phyloP scores from a whole-genome alignment of 1,140 invertebrate genomes.

The Brachionus sp. region DNA sequence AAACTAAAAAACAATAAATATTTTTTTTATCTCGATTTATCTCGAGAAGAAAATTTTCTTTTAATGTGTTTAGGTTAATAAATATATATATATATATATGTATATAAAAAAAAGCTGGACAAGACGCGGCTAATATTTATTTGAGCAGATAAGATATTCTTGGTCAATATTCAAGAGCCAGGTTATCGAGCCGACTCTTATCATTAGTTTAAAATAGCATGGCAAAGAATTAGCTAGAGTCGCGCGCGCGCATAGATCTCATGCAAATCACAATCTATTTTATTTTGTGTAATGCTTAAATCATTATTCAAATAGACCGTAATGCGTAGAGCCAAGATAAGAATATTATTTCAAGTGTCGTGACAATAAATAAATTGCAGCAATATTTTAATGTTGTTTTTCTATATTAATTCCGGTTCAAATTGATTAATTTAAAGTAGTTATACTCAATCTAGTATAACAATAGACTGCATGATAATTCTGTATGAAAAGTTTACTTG shows the following conservation, averaged over 20 bases:
- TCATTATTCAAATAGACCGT: conserved; percentile 40
- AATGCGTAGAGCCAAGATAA: conserved; percentile 21
- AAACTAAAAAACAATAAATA: conserved; percentile 13
- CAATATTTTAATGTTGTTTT: conserved; percentile 41
- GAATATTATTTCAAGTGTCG: conserved; percentile 34
- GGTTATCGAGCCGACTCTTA: neutral
- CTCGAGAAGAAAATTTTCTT: conserved; percentile 21
- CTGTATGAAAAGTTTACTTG: conserved; percentile 21
- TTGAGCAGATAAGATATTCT: conserved; percentile 36
- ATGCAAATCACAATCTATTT: neutral
- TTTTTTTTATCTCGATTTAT: neutral
- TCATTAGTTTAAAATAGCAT: neutral
- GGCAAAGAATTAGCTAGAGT: neutral
- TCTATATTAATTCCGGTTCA: conserved; percentile 41
- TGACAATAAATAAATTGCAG: conserved; percentile 24
- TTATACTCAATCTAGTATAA: neutral
- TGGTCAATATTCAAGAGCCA: conserved; percentile 21
- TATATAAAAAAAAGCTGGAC: neutral
- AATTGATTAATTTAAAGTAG: conserved; percentile 42
- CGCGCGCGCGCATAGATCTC: neutral
- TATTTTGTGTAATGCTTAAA: neutral
- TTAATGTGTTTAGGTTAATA: conserved; percentile 17
- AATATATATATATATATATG: too few relatives aligned
- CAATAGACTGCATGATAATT: conserved; percentile 41
- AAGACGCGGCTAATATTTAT: conserved; percentile 22